Percentiles rank a stretch among this genome's conserved stretches.
phyloP scores from a whole-genome alignment of 2,888 invertebrate species.

The Catocala nupta region DNA sequence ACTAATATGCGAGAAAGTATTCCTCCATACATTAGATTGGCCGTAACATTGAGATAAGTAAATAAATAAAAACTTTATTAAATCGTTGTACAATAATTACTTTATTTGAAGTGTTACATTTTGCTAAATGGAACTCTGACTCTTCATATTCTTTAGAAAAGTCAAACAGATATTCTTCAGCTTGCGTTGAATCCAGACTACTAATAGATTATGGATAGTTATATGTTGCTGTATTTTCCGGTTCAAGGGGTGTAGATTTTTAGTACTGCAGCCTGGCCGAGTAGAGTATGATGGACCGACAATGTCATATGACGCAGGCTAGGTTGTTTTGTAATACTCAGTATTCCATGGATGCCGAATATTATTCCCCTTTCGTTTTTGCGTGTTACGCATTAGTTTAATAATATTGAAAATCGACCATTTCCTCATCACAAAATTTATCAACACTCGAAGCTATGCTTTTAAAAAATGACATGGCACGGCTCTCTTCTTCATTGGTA shows the following conservation, averaged over 20 bases:
- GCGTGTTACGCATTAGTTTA: conserved; percentile 18
- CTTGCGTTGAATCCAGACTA: conserved; percentile 9
- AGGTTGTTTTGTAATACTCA: conserved; percentile 20
- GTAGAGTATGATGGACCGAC: too few relatives aligned
- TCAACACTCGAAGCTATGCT: conserved; percentile 19
- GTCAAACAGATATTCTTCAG: too few relatives aligned
- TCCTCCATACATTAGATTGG: conserved; percentile 30
- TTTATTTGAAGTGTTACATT: too few relatives aligned
- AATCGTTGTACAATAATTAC: conserved; percentile 26
- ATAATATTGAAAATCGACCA: conserved; percentile 19
- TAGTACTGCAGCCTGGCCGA: conserved; percentile 17
- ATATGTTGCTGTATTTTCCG: too few relatives aligned
- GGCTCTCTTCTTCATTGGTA: conserved; percentile 23
- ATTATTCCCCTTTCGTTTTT: conserved; percentile 17
- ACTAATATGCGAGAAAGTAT: conserved; percentile 31
- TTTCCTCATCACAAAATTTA: conserved; percentile 21
- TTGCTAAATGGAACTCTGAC: too few relatives aligned
- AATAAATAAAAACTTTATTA: too few relatives aligned
- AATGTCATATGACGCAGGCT: too few relatives aligned
- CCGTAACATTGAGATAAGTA: conserved; percentile 39
- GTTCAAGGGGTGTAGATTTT: conserved; percentile 11
- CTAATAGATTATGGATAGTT: too few relatives aligned
- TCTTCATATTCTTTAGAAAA: too few relatives aligned
- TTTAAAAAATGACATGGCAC: conserved; percentile 26
- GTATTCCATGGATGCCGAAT: conserved; percentile 21